phyloP scores from a whole-genome alignment of 2,113 vertebrate species.

The Gasterosteus nipponicus region DNA sequence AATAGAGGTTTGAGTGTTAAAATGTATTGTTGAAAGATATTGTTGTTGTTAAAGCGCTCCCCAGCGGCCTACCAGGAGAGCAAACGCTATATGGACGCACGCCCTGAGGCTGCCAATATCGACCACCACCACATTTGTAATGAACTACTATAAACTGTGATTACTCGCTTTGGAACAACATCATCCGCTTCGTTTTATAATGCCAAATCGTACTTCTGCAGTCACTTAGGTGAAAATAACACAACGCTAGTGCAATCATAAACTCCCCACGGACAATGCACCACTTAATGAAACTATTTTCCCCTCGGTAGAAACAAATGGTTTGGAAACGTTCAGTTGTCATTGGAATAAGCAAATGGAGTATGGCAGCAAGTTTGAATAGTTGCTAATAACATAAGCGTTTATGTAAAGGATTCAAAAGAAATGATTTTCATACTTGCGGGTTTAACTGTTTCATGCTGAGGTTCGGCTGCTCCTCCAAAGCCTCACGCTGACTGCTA shows the following conservation, averaged over 20 bases:
- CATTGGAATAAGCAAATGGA: not conserved
- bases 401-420: not conserved
- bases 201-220: not conserved
- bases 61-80: not conserved
- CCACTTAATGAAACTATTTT: not conserved
- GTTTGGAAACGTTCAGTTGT: constrained; percentile 1
- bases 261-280: not conserved
- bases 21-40: not conserved
- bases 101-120: not conserved
- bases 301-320: not conserved
- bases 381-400: not conserved
- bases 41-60: not conserved
- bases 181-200: not conserved
- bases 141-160: not conserved
- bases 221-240: not conserved
- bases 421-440: constrained; percentile 32
- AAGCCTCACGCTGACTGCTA: constrained; percentile 90
- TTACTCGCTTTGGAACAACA: not conserved
- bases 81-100: not conserved
- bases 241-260: not conserved
- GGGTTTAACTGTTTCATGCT: constrained; percentile 34
- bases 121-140: not conserved
- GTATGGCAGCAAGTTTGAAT: not conserved
- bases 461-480: constrained; percentile 80
- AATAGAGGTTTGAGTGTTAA: not conserved